These are phyloP conservation scores for Orthonevra nobilis DNA, from an alignment of 2,888 invertebrate species.

Conservation along the genomic window DNA sequence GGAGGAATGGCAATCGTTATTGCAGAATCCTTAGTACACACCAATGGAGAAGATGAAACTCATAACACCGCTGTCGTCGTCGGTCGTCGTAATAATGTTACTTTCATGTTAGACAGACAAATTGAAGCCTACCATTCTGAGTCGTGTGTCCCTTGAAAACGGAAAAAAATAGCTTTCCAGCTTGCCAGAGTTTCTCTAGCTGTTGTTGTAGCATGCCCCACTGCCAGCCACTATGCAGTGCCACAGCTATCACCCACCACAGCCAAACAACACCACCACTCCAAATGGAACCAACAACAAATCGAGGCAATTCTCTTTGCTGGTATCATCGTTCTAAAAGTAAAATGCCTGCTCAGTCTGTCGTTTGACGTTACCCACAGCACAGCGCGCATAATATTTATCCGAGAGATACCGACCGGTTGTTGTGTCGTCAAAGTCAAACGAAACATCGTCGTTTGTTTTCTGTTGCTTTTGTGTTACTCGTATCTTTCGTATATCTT, in stretches of 20 bases:
- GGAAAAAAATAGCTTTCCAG: too few relatives aligned
- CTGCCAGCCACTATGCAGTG: slow-evolving; percentile 24
- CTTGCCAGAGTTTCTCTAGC: slow-evolving; percentile 45
- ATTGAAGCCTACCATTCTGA: slow-evolving; percentile 56
- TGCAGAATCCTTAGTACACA: slow-evolving; percentile 23
- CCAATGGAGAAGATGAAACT: slow-evolving; percentile 48
- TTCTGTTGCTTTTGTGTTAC: slow-evolving; percentile 16
- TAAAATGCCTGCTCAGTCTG: slow-evolving; percentile 79
- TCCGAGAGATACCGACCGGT: slow-evolving; percentile 59
- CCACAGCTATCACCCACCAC: slow-evolving; percentile 43
- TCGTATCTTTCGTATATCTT: slow-evolving; percentile 1
- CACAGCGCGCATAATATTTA: slow-evolving; percentile 67
- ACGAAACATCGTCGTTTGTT: slow-evolving; percentile 19
- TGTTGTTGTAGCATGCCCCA: too few relatives aligned
- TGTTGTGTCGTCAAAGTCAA: slow-evolving; percentile 40
- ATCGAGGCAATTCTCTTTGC: slow-evolving; percentile 70
- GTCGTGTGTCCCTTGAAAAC: slow-evolving; percentile 58
- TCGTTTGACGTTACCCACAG: slow-evolving; percentile 77
- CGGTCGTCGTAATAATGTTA: slow-evolving; percentile 50
- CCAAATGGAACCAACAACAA: slow-evolving; percentile 60
- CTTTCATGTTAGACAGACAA: slow-evolving; percentile 61
- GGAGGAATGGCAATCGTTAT: slow-evolving; percentile 51
- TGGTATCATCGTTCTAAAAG: slow-evolving; percentile 77
- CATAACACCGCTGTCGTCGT: slow-evolving; percentile 40
- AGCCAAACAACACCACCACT: slow-evolving; percentile 42